These are phyloP conservation scores for Orthonychiurus folsomi DNA, from an alignment of 2,888 invertebrate genomes.

Conservation along the genomic window DNA sequence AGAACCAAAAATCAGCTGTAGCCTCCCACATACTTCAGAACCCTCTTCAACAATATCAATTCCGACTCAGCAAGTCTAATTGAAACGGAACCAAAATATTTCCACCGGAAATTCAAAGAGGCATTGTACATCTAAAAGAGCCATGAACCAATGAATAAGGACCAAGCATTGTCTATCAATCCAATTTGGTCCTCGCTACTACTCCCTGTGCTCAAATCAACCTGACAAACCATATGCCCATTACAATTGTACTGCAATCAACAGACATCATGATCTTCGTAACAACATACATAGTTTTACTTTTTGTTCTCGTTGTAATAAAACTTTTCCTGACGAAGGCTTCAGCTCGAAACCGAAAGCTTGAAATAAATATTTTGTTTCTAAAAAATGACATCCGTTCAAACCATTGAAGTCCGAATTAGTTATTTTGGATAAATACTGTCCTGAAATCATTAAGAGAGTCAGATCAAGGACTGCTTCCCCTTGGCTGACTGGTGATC, in stretches of 20 bases:
- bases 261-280: too few species aligned
- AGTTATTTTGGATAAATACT: not conserved
- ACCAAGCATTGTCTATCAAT: not conserved
- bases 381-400: too few species aligned
- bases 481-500: not conserved
- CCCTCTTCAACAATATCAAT: not conserved
- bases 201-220: not conserved
- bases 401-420: too few species aligned
- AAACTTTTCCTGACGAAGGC: too few species aligned
- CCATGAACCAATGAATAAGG: not conserved
- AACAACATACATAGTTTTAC: too few species aligned
- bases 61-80: constrained; percentile 4
- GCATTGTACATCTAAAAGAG: not conserved
- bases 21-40: not conserved
- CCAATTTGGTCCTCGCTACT: not conserved
- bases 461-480: not conserved
- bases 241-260: too few species aligned
- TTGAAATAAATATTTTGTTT: too few species aligned
- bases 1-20: constrained; percentile 5
- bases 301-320: too few species aligned
- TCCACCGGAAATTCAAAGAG: constrained; percentile 4
- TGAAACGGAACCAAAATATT: not conserved
- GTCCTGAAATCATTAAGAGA: not conserved
- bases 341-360: too few species aligned
- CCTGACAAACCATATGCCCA: too few species aligned